Evolutionary conservation across 2,113 vertebrate species (phyloP).

Genomic region (western clawed frog (Xenopus tropicalis)): DNA sequence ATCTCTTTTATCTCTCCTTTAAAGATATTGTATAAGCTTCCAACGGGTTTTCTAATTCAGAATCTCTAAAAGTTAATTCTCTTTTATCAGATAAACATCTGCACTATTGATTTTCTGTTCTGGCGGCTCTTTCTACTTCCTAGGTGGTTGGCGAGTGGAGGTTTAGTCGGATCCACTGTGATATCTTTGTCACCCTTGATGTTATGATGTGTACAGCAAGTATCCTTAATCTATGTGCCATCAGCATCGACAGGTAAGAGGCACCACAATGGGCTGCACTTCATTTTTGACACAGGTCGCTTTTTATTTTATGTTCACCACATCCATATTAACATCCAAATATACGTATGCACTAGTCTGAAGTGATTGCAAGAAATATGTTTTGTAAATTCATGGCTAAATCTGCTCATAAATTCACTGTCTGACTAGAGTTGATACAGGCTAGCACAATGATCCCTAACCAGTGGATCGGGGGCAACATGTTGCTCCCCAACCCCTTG

Average conservation of each 20-base stretch:
- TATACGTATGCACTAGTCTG: no score
- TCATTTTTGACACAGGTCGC: constrained; percentile 10
- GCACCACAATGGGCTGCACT: background rate
- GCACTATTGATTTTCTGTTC: constrained; percentile 41
- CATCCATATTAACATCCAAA: no score
- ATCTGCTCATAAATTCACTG: no score
- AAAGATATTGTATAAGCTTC: background rate
- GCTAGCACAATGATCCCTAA: no score
- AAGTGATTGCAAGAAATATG: no score
- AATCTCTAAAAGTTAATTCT: constrained; percentile 25
- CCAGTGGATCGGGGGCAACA: no score
- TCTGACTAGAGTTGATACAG: no score
- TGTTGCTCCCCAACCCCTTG: no score
- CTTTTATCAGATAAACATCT: constrained; percentile 36
- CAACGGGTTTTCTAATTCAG: constrained; percentile 21
- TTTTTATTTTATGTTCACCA: background rate
- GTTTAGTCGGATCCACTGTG: constrained; percentile 95
- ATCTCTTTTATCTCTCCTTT: no score
- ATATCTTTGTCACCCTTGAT: constrained; percentile 96
- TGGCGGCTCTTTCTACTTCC: constrained; percentile 36
- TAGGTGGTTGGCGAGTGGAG: constrained; percentile 97
- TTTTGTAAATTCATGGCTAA: no score
- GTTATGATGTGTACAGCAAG: constrained; percentile 99
- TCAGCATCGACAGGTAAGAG: constrained; percentile 97
- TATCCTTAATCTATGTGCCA: constrained; percentile 97